Conservation (phyloP, 2,113 vertebrate genomes). For the Picathartes gymnocephalus region DNA sequence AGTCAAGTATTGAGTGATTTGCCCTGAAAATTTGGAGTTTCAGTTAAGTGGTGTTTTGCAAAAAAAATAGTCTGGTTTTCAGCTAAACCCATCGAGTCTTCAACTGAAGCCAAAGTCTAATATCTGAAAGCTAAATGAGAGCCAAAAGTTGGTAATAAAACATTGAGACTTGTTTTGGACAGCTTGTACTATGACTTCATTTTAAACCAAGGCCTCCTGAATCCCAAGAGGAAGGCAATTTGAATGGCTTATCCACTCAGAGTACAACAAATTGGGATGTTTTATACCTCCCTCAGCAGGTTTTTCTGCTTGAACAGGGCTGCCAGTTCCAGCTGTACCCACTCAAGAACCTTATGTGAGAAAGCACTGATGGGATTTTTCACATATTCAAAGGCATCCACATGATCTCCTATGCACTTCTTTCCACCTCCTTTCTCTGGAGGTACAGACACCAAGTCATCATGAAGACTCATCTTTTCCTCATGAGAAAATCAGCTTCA, state of each 20-base stretch:
- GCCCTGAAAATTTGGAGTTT: not conserved
- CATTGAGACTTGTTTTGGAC: not conserved
- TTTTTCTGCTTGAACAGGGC: not conserved
- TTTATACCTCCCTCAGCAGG: not conserved
- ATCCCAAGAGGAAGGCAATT: not conserved
- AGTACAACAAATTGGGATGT: not conserved
- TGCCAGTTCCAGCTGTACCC: not conserved
- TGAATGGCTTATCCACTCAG: not conserved
- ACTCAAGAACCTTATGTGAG: not conserved
- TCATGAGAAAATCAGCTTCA: not conserved
- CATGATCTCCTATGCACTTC: not conserved
- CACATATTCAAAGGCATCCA: not conserved
- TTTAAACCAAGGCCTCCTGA: not conserved
- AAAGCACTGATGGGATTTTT: not conserved
- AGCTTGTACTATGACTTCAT: not conserved
- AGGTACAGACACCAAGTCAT: not conserved
- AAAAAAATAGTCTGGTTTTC: not conserved
- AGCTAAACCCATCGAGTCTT: not conserved
- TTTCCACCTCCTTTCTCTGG: not conserved
- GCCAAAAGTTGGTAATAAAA: not conserved
- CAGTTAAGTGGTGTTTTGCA: not conserved
- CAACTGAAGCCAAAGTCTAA: not conserved
- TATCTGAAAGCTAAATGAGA: not conserved
- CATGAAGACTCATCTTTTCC: not conserved
- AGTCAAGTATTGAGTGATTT: not conserved